Evolutionary conservation across 2,797 vertebrate species (phyloP).

Genomic region (Characodon lateralis): DNA sequence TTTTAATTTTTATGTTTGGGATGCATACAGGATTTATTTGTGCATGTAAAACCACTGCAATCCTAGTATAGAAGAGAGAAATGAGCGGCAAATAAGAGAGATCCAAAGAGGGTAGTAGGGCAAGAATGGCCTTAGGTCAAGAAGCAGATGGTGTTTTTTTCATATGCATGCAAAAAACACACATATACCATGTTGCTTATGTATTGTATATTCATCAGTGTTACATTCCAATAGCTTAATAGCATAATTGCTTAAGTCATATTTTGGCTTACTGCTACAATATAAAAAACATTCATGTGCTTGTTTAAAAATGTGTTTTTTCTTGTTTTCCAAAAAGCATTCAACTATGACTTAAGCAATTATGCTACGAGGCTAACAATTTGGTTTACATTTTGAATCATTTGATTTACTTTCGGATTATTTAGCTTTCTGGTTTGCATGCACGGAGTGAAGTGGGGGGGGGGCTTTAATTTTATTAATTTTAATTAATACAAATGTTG

Average conservation of each 20-base stretch:
- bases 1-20: slow-evolving; percentile 33
- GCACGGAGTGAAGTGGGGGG: neutral
- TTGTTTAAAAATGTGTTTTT: too few relatives aligned
- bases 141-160: slow-evolving; percentile 81
- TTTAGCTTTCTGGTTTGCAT: neutral
- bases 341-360: too few relatives aligned
- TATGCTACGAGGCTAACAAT: too few relatives aligned
- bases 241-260: too few relatives aligned
- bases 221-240: slow-evolving; percentile 14
- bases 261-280: too few relatives aligned
- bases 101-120: slow-evolving; percentile 82
- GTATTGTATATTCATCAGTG: slow-evolving; percentile 37
- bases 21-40: slow-evolving; percentile 20
- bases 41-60: slow-evolving; percentile 33
- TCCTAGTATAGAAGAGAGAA: slow-evolving; percentile 40
- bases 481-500: neutral
- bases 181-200: slow-evolving; percentile 61
- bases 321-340: too few relatives aligned
- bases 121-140: slow-evolving; percentile 83
- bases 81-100: slow-evolving; percentile 42
- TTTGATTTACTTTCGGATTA: slow-evolving; percentile 1
- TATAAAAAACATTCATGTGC: too few relatives aligned
- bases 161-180: slow-evolving; percentile 73
- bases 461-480: neutral
- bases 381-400: slow-evolving; percentile 38